phyloP scores from a whole-genome alignment of 2,113 vertebrate genomes.

The Microtus ochrogaster region DNA sequence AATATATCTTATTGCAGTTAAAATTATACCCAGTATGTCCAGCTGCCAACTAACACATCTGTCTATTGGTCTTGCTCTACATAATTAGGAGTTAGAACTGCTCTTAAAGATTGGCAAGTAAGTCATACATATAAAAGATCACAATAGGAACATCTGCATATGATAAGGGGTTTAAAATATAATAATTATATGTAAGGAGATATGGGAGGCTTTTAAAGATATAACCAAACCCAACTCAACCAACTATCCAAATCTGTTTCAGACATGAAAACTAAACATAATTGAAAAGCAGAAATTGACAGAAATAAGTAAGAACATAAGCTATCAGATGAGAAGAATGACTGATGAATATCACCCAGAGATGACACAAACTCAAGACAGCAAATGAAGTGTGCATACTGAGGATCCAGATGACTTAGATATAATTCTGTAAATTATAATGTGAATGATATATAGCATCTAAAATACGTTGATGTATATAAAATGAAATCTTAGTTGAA shows the following conservation, averaged over 20 bases:
- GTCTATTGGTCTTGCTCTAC: neutral
- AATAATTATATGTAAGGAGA: neutral
- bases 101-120: neutral
- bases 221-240: neutral
- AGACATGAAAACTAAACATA: neutral
- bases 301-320: neutral
- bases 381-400: neutral
- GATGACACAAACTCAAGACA: neutral
- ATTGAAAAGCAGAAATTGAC: neutral
- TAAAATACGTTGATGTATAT: neutral
- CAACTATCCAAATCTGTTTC: neutral
- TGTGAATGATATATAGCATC: neutral
- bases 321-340: neutral
- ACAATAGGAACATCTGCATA: neutral
- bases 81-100: neutral
- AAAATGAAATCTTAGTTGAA: neutral
- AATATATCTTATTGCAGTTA: neutral
- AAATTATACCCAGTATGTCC: neutral
- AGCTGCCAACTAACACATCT: neutral
- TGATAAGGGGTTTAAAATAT: neutral
- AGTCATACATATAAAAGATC: neutral
- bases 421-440: neutral
- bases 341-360: neutral
- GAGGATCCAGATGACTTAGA: neutral
- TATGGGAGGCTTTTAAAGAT: neutral